Evolutionary conservation across 2,888 invertebrate genomes (phyloP), one percentile per base, ranked within the genome.

Genomic region (Strigamia crassipes): DNA sequence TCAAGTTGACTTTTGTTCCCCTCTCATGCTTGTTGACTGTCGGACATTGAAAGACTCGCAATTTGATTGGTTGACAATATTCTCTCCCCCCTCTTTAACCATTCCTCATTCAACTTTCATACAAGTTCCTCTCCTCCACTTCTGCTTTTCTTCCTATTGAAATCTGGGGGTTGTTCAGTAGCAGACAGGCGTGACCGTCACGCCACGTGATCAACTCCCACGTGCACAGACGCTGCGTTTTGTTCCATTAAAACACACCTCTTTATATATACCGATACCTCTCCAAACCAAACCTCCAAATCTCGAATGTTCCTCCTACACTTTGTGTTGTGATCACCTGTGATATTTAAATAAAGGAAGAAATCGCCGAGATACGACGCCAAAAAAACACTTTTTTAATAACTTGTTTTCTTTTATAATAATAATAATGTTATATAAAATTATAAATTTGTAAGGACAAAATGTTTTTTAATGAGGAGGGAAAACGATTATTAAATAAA

Each of bases 91-190:
- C 21, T 66, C 61, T 23, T 66, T 66, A 23, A 66, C 61, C 61
- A 66, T 66, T 66, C 61, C 61, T 66, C 61, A 66, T 66, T 66
- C 34, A 38, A 38, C 27, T 31, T 73, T 38, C 78, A 78, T 78
- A 78, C 41, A 78, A 78, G 78, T 78, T 78, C 34, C 41, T 78
- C 41, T 41, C 34, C 78, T 78, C 78, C 78, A 27, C 78, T 31
- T 73, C 46, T 46, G 61, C 61, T 66, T 66, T 66, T 66, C 61
- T 66, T 66, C 61, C 61, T 66, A 66, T 66, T 66, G 61, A 66
- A 66, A 66, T 66, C 61, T 66, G 61, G 61, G 61, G 61, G 61
- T 66, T 66, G 61, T 66, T 66, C 61, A 66, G 61, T 66, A 66
- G 61, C 61, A 66, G 61, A 66, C 61, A 66, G 61, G 61, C 61